phyloP scores from a whole-genome alignment of 2,113 vertebrate genomes.

The Vulpes vulpes region DNA sequence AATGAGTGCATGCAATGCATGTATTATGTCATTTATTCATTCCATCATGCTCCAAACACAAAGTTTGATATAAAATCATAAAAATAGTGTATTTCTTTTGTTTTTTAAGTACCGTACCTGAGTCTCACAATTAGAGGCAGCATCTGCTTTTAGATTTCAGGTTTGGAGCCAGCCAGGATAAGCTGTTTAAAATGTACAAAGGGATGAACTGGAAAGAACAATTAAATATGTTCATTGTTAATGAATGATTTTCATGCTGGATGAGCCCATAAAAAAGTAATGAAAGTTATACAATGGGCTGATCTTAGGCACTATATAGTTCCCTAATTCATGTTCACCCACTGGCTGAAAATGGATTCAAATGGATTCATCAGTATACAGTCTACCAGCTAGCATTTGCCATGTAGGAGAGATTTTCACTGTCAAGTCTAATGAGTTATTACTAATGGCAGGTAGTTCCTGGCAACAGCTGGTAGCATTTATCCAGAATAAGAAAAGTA shows the following conservation, averaged over 20 bases:
- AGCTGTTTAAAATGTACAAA: constrained; percentile 63
- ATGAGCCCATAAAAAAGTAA: constrained; percentile 57
- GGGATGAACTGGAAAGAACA: constrained; percentile 63
- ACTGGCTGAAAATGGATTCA: constrained; percentile 47
- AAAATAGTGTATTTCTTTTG: constrained; percentile 21
- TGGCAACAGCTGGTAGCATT: constrained; percentile 75
- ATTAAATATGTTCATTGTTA: constrained; percentile 69
- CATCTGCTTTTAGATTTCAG: constrained; percentile 27
- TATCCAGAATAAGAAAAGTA: constrained; percentile 70
- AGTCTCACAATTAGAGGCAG: constrained; percentile 46
- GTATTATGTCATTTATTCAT: neutral
- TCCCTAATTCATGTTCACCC: constrained; percentile 37
- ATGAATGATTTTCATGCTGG: constrained; percentile 68
- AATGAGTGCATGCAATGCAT: neutral
- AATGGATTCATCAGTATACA: constrained; percentile 42
- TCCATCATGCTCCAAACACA: neutral
- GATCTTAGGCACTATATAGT: neutral
- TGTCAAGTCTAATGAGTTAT: constrained; percentile 78
- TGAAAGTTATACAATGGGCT: constrained; percentile 3
- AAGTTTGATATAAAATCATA: constrained; percentile 27
- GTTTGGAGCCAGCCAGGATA: neutral
- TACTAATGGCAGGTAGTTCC: constrained; percentile 74
- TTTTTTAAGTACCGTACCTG: constrained; percentile 39
- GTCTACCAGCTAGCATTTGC: constrained; percentile 43
- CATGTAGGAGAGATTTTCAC: constrained; percentile 56